Evolutionary conservation across 2,113 vertebrate genomes (phyloP).

Genomic region (Mungos mungo): DNA sequence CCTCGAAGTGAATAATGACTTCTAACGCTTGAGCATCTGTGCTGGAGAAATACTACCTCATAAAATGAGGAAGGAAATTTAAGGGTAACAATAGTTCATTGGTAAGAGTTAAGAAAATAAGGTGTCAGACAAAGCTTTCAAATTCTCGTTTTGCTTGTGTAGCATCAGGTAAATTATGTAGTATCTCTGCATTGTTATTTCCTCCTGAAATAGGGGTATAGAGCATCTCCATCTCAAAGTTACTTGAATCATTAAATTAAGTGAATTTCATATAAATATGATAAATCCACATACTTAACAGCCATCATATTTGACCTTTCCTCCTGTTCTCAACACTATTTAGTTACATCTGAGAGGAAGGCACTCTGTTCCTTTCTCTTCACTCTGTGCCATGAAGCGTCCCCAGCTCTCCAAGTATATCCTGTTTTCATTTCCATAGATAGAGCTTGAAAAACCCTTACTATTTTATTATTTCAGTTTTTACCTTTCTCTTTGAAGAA

Average conservation of each 20-base stretch:
- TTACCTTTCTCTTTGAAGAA: neutral
- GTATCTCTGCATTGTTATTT: neutral
- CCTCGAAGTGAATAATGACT: neutral
- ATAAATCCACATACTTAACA: neutral
- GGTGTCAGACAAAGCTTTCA: neutral
- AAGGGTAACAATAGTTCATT: neutral
- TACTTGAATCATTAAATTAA: neutral
- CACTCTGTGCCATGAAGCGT: neutral
- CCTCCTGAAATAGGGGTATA: neutral
- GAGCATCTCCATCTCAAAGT: neutral
- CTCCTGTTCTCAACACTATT: neutral
- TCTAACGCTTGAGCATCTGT: neutral
- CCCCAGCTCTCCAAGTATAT: neutral
- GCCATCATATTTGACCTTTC: neutral
- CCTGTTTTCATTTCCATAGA: neutral
- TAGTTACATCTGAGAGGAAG: neutral
- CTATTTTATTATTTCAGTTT: neutral
- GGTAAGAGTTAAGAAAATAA: neutral
- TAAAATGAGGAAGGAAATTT: neutral
- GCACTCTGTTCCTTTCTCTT: neutral
- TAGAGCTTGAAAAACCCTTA: neutral
- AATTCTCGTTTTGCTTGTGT: neutral
- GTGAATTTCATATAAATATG: neutral
- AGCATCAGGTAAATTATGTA: neutral
- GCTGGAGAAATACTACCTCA: no score